Evolutionary conservation across 1,140 invertebrate species (phyloP), one percentile per base, ranked within the genome.

Genomic region (Vanessa tameamea): DNA sequence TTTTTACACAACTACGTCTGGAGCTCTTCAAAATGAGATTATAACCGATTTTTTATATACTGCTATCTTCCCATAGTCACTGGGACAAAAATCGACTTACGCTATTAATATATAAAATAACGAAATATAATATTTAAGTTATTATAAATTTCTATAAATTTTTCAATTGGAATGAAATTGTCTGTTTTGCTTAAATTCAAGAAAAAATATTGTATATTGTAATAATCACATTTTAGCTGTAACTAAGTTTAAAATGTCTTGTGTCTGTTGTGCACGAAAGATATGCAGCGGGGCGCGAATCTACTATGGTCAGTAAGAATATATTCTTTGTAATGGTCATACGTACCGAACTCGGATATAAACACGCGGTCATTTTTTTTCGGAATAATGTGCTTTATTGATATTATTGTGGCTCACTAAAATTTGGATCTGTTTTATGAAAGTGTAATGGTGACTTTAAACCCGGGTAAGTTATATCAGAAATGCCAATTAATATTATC

Each of bases 321-420:
- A 69, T 59, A 76, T 63, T 72, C 65, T 72, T 65, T 68, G 66
- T 57, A 37, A 73, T 69, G 71, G 47, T 73, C 65, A 69, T 69
- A 76, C 65, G 71, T 71, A 68, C 9, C 57, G 12, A 47, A 64
- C 16, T 69, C 64, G 61, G 64, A 72, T 47, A 47, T 11, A 53
- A n/a, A 53, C 8, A 53, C 51, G n/a, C n/a, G 13, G 14, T n/a
- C 20, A 48, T 31, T 47, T 20, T 47, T 59, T 43, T 47, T 59
- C 16, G 20, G 8, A 23, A 23, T 31, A 61, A 69, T 43, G 14
- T 14, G 9, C 8, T 20, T 26, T 26, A 13, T 59, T 26, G 15
- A 20, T 55, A 6, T 20, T 23, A 59, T 26, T 7, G 31, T 26
- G 55, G 23, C 15, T 12, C 20, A 26, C 55, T 59, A 26, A 59